Evolutionary conservation across 2,113 vertebrate species (phyloP).

Genomic region (Talpa occidentalis): DNA sequence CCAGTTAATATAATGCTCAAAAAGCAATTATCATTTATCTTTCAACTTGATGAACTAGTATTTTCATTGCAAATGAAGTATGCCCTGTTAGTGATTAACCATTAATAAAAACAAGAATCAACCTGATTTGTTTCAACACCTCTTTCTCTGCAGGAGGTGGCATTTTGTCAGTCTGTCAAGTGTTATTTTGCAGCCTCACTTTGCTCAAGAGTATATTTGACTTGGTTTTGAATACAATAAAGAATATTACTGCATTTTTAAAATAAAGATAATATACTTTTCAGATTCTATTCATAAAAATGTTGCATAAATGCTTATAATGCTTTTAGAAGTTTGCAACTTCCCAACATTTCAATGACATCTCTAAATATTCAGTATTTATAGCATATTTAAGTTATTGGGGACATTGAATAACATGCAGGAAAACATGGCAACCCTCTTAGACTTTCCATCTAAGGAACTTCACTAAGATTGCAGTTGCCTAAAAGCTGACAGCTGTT

Average conservation of each 20-base stretch:
- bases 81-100: slow-evolving; percentile 81
- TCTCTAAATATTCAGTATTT: background rate
- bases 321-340: background rate
- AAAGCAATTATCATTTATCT: slow-evolving; percentile 70
- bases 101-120: slow-evolving; percentile 74
- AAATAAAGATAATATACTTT: slow-evolving; percentile 40
- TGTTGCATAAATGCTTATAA: background rate
- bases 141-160: slow-evolving; percentile 71
- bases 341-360: background rate
- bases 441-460: background rate
- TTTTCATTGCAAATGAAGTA: slow-evolving; percentile 75
- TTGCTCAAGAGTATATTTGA: background rate
- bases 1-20: slow-evolving; percentile 62
- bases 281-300: slow-evolving; percentile 50
- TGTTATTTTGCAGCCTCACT: slow-evolving; percentile 30
- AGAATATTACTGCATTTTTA: slow-evolving; percentile 32
- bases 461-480: background rate
- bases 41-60: slow-evolving; percentile 71
- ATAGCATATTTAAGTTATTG: background rate
- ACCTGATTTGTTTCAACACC: slow-evolving; percentile 63
- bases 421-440: background rate
- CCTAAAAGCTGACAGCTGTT: background rate
- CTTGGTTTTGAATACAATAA: slow-evolving; percentile 60
- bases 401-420: background rate
- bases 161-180: slow-evolving; percentile 61